A percentile compares a stretch with the other conserved stretches of the same genome.
phyloP scores from a whole-genome alignment of 2,797 vertebrate genomes.

The Silurus lanzhouensis region DNA sequence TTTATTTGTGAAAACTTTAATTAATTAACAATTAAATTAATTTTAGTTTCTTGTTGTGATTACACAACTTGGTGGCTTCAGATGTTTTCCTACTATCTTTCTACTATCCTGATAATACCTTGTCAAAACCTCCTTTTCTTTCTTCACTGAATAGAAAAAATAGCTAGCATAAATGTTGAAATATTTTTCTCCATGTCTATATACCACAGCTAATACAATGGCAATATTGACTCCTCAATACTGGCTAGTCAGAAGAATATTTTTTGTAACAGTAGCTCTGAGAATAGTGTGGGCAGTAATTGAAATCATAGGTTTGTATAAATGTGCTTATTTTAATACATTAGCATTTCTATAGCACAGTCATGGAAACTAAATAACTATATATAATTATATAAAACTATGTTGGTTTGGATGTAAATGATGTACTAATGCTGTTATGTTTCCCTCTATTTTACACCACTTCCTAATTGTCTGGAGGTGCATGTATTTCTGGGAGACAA shows the following conservation, averaged over 20 bases:
- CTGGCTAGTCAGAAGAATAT: neutral
- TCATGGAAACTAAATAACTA: neutral
- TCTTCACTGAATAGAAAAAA: neutral
- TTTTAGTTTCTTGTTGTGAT: neutral
- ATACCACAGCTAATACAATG: neutral
- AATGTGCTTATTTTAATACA: neutral
- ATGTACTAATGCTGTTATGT: neutral
- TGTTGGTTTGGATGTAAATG: neutral
- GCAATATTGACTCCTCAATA: neutral
- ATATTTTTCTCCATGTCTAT: neutral
- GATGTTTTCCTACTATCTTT: neutral
- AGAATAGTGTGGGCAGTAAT: neutral
- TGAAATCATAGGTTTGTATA: conserved; percentile 9
- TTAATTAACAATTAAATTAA: neutral
- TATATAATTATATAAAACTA: too few species aligned
- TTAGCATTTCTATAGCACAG: neutral
- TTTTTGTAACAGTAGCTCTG: neutral
- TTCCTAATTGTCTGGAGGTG: conserved; percentile 67
- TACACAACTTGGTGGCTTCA: neutral
- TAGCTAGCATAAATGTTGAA: too few species aligned
- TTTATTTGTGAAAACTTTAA: neutral
- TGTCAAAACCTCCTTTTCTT: neutral
- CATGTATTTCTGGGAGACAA: conserved; percentile 82
- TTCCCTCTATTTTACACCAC: conserved; percentile 7
- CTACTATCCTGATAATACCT: neutral